Evolutionary conservation across 2,113 vertebrate genomes (phyloP).

Genomic region (Anguilla japonica): DNA sequence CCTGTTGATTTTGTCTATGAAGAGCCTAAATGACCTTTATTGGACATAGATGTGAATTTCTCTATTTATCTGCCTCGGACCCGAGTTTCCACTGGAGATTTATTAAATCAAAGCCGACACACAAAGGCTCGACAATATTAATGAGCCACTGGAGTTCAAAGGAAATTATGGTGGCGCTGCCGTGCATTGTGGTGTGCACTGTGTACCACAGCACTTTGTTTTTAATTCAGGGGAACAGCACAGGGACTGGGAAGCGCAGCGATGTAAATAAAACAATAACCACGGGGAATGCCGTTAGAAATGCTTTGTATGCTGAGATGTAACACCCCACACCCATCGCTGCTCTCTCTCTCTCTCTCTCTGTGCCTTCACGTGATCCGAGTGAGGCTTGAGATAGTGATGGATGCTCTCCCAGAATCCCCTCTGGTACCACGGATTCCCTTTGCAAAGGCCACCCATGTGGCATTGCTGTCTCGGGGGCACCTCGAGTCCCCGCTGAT

Average conservation of each 20-base stretch:
- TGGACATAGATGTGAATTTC: not conserved
- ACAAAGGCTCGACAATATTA: not conserved
- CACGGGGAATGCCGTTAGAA: not conserved
- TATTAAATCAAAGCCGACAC: not conserved
- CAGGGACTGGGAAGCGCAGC: not conserved
- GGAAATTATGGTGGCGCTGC: not conserved
- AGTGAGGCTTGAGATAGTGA: not conserved
- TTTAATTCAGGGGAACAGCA: not conserved
- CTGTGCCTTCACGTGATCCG: not conserved
- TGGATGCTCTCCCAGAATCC: not conserved
- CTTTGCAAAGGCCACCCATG: not conserved
- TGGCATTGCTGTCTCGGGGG: not conserved
- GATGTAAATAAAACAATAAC: conserved; percentile 5
- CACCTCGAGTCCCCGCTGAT: not conserved
- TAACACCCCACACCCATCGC: not conserved
- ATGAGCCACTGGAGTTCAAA: not conserved
- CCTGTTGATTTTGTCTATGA: not conserved
- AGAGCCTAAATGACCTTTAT: not conserved
- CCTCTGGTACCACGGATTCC: not conserved
- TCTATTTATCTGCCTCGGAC: not conserved
- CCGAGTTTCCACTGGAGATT: not conserved
- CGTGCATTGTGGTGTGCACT: not conserved
- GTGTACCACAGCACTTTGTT: not conserved
- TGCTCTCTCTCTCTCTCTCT: too few relatives aligned
- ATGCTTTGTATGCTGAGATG: not conserved